A percentile compares a stretch with the other conserved stretches of the same genome.
phyloP scores from a whole-genome alignment of 2,797 vertebrate species.

The Leucoraja ocellata region DNA sequence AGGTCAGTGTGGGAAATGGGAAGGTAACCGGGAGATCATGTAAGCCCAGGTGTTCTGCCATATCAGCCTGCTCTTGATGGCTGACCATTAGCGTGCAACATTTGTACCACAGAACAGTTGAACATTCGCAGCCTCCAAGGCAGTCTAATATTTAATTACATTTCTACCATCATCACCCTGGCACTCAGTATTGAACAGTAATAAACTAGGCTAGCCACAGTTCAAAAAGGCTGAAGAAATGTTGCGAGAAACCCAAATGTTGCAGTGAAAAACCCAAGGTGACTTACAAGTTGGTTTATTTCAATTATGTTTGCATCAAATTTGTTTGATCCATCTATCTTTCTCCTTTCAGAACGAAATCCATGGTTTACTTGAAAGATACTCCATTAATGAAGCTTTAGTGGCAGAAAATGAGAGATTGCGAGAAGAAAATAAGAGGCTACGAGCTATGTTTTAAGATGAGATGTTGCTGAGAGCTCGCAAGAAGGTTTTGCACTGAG shows the following conservation, averaged over 20 bases:
- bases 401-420: constrained; percentile 88
- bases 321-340: constrained; percentile 34
- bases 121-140: too few relatives aligned
- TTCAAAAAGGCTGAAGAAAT: not conserved
- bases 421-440: constrained; percentile 82
- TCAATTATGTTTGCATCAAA: constrained; percentile 38
- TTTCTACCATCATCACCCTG: too few relatives aligned
- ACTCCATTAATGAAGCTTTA: constrained; percentile 84
- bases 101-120: too few relatives aligned
- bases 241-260: not conserved
- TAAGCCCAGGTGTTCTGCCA: too few relatives aligned
- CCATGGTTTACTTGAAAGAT: constrained; percentile 79
- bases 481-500: not conserved
- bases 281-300: constrained; percentile 20
- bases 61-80: too few relatives aligned
- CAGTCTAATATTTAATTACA: too few relatives aligned
- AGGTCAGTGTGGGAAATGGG: too few relatives aligned
- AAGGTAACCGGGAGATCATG: too few relatives aligned
- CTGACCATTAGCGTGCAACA: too few relatives aligned
- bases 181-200: too few relatives aligned
- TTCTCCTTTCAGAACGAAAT: constrained; percentile 78
- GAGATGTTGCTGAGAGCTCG: not conserved
- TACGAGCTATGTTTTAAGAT: constrained; percentile 78
- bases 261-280: not conserved
- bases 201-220: too few relatives aligned